phyloP scores from a whole-genome alignment of 2,113 vertebrate genomes.

The Leptobrachium leishanense region DNA sequence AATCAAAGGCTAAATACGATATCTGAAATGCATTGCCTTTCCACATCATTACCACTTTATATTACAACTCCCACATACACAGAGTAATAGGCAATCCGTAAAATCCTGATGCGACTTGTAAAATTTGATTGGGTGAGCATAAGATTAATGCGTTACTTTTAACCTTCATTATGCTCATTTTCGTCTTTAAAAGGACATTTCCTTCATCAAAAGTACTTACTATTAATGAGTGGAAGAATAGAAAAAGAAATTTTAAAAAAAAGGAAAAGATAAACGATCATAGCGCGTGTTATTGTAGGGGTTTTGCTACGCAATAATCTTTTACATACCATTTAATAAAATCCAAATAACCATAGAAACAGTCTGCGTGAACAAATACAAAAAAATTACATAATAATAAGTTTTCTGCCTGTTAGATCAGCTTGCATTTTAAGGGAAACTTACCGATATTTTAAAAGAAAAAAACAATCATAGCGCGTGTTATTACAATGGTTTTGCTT shows the following conservation, averaged over 20 bases:
- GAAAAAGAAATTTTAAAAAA: background rate
- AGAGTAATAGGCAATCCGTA: conserved; percentile 44
- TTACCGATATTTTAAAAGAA: no score
- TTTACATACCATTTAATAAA: no score
- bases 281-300: no score
- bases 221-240: background rate
- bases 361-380: no score
- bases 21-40: conserved; percentile 49
- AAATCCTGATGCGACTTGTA: conserved; percentile 42
- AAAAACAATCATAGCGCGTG: no score
- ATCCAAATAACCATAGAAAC: no score
- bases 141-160: conserved; percentile 48
- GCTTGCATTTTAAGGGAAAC: no score
- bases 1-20: conserved; percentile 48
- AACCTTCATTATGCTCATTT: conserved; percentile 42
- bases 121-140: conserved; percentile 41
- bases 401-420: no score
- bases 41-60: conserved; percentile 50
- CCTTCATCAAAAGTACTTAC: conserved; percentile 15
- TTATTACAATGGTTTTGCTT: no score
- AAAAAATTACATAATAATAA: no score
- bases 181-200: conserved; percentile 34
- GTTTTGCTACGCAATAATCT: no score
- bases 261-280: no score
- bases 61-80: conserved; percentile 48